Evolutionary conservation across 2,888 invertebrate species (phyloP).

Genomic region (Drosophila meridionalis): DNA sequence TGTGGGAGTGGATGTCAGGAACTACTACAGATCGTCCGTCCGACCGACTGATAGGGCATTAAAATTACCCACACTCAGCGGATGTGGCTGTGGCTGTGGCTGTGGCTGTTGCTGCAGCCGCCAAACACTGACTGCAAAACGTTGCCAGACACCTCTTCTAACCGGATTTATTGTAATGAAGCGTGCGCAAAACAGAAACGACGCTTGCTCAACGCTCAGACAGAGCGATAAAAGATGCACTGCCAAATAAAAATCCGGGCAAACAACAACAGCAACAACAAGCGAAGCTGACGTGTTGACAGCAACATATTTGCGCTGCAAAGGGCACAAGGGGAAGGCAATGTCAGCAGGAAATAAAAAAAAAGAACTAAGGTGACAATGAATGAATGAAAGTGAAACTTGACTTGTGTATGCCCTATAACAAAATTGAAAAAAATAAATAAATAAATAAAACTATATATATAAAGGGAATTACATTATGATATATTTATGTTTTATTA

Average conservation of each 20-base stretch:
- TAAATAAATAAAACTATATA: too few relatives aligned
- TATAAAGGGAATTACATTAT: neutral
- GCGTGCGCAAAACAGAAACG: constrained; percentile 81
- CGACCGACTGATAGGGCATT: constrained; percentile 76
- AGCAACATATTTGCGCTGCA: constrained; percentile 63
- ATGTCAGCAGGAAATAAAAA: constrained; percentile 21
- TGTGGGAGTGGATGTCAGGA: neutral
- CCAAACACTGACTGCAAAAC: constrained; percentile 3
- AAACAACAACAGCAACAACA: constrained; percentile 35
- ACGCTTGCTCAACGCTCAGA: constrained; percentile 52
- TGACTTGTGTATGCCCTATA: constrained; percentile 28
- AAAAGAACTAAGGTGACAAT: constrained; percentile 35
- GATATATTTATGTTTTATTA: too few relatives aligned
- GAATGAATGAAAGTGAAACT: neutral
- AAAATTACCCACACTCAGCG: constrained; percentile 73
- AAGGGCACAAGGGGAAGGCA: neutral
- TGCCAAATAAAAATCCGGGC: constrained; percentile 55
- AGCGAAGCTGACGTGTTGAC: constrained; percentile 70
- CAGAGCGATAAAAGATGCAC: constrained; percentile 75
- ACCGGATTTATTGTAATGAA: constrained; percentile 83
- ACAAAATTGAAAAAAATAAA: neutral
- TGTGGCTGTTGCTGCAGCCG: constrained; percentile 19
- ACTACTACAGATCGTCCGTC: constrained; percentile 9
- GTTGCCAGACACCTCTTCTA: constrained; percentile 57
- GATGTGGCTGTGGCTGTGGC: constrained; percentile 1